Evolutionary conservation across 2,888 invertebrate genomes (phyloP), one percentile per base, ranked within the genome.

Genomic region (Temnothorax unifasciatus): DNA sequence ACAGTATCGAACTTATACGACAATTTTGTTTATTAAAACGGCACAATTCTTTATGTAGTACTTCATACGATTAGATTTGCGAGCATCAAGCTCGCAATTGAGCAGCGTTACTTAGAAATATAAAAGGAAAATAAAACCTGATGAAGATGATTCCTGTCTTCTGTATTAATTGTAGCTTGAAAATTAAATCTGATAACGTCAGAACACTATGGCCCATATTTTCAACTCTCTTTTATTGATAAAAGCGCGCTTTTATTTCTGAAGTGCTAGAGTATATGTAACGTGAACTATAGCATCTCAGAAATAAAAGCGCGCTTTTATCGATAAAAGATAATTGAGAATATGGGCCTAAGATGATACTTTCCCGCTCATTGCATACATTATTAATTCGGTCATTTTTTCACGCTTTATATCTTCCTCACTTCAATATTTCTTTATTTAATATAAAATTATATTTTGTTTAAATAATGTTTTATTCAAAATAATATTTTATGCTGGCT

Each of bases 81-180:
- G 44, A 34, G n/a, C 6, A 34, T 50, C 34, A 61, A 47, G 11
- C 47, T 75, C 6, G 13, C 2, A n/a, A n/a, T 61, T 18, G 21
- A 21, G 21, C 54, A 75, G 38, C 29, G n/a, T 68, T 68, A 66
- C 29, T 77, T 77, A 68, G 18, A 76, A 66, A 21, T 50, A 38
- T 38, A 64, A 38, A 25, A 25, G 9, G 8, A 76, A 76, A 54
- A 52, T 50, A 76, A 76, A 52, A 41, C 2, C 8, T 29, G 59
- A 74, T 34, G 15, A 41, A 21, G 61, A n/a, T 47, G 47, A 47
- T n/a, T 41, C 1, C 13, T 57, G 25, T 59, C 34, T 61, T 61
- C 15, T 61, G 34, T 47, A 50, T 47, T 74, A 29, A 61, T 61
- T 47, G 29, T 8, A 13, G 2, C 21, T 61, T 50, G 4, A 21